Conservation (phyloP, 2,113 vertebrate species). For the Podarcis raffonei region DNA sequence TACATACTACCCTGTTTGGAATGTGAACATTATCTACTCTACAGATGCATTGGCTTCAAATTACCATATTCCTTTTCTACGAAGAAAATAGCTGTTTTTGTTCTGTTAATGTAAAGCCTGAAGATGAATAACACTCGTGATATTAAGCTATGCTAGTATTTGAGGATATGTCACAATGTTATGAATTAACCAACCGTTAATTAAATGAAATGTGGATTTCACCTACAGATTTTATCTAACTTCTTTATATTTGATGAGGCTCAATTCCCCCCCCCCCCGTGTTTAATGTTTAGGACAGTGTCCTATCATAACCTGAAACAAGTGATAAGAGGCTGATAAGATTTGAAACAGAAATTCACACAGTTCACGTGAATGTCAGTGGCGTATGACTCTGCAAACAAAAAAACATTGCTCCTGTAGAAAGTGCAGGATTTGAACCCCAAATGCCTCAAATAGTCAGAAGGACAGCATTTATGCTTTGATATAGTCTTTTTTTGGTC, state of each 20-base stretch:
- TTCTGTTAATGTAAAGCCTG: no score
- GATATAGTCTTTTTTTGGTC: no score
- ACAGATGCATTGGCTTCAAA: background rate
- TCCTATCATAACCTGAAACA: background rate
- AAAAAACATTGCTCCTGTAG: background rate
- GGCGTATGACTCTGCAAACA: background rate
- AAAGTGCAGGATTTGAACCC: background rate
- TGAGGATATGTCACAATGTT: background rate
- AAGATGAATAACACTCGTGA: no score
- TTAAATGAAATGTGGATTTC: background rate
- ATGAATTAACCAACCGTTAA: background rate
- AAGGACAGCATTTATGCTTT: background rate
- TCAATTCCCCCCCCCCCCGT: background rate
- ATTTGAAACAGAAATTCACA: background rate
- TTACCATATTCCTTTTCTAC: background rate
- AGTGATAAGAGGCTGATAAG: background rate
- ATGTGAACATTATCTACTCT: background rate
- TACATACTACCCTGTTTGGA: background rate
- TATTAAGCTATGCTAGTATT: no score
- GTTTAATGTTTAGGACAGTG: background rate
- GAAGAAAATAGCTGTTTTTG: no score
- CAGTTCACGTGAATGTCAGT: background rate
- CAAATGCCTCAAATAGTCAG: background rate
- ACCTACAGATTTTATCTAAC: background rate
- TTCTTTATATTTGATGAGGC: background rate